Base-by-base conservation (phyloP, 2,888 invertebrate species). In the Pristionchus fissidentatus region DNA sequence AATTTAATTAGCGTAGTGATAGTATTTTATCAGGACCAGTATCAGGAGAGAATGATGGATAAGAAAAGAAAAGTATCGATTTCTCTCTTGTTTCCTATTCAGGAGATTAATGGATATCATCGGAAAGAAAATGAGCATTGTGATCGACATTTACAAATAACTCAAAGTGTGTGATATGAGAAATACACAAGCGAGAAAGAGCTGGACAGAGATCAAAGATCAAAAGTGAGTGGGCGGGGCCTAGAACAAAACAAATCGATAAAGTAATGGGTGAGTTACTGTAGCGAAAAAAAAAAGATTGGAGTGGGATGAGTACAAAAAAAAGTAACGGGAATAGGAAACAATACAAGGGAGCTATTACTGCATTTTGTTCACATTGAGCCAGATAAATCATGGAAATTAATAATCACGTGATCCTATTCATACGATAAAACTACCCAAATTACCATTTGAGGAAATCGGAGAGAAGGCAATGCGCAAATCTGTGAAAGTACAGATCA, bases 151-250 rank as follows among this genome's bases (percentile, higher is more conserved):
- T 3, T 75, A 75, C 49, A 52, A 75, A 70, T 70, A 70, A 43
- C 43, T 70, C 70, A 70, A 41, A 35, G 26, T n/a, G n/a, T n/a
- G 70, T 41, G 32, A 70, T 70, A 70, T 3, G 41, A 41, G n/a
- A n/a, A n/a, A n/a, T n/a, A 43, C 3, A n/a, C 19, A 43, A 41
- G 8, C 43, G 70, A 70, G 70, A n/a, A 70, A 70, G 19, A 43
- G 26, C n/a, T 38, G 41, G 41, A 43, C 41, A 70, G 70, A 70
- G 70, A 70, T 70, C 70, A 70, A 70, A 70, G 70, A 70, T 70
- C 70, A 70, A 70, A 66, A 38, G 70, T 70, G 70, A 70, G 70
- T 70, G 70, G 70, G 70, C 70, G 70, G 70, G 70, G 70, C 70
- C 70, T 43, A 70, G 26, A 38, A 38, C 43, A 70, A 32, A 70